A percentile compares a stretch with the other conserved stretches of the same genome.
phyloP scores from a whole-genome alignment of 2,888 invertebrate genomes.

The Phytoseiulus persimilis region DNA sequence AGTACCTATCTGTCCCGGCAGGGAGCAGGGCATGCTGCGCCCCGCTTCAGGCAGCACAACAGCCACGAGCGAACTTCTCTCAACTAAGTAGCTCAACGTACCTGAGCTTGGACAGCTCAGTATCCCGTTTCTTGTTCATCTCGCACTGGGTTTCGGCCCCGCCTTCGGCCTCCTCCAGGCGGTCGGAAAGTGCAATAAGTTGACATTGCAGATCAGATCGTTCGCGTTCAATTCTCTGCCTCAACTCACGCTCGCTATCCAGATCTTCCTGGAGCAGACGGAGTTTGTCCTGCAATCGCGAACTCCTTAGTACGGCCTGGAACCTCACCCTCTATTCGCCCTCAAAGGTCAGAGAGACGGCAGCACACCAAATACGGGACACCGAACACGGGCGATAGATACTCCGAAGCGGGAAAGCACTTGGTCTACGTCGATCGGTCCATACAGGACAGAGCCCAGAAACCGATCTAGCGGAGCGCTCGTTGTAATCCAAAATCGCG shows the following conservation, averaged over 20 bases:
- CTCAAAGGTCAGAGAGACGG: not conserved
- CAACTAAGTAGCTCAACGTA: not conserved
- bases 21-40: too few relatives aligned
- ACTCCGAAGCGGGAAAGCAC: not conserved
- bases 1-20: too few relatives aligned
- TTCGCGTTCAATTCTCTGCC: slow-evolving; percentile 99
- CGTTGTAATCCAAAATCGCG: not conserved
- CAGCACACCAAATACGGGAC: not conserved
- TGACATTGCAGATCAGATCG: slow-evolving; percentile 97
- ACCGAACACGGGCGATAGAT: not conserved
- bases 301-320: not conserved
- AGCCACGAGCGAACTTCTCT: too few relatives aligned
- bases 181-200: slow-evolving; percentile 92
- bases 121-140: slow-evolving; percentile 96
- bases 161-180: slow-evolving; percentile 98
- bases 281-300: slow-evolving; percentile 79
- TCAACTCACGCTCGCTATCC: slow-evolving; percentile 97
- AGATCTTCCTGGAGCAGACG: slow-evolving; percentile 98
- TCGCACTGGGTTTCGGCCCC: slow-evolving; percentile 98
- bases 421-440: not conserved
- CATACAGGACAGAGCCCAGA: not conserved
- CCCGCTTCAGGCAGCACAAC: too few relatives aligned
- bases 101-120: slow-evolving; percentile 82
- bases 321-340: not conserved
- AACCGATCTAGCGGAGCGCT: not conserved